A percentile compares a stretch with the other conserved stretches of the same genome.
These are phyloP conservation scores for Antheraea mylitta DNA, from an alignment of 1,140 invertebrate genomes.

Conservation along the genomic window DNA sequence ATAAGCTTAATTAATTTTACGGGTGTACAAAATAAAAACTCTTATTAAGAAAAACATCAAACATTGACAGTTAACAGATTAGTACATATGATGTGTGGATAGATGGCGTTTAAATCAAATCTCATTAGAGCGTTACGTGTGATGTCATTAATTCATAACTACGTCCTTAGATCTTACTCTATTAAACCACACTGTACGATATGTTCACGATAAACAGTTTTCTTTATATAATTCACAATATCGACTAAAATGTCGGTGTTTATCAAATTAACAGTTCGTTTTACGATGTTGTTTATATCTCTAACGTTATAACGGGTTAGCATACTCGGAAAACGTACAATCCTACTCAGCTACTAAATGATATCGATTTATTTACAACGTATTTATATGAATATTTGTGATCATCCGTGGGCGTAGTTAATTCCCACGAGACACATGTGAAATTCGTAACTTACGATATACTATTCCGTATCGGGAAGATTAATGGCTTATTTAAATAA, in stretches of 20 bases:
- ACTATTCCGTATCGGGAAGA: slow-evolving; percentile 10
- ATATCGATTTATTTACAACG: slow-evolving; percentile 54
- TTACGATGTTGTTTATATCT: slow-evolving; percentile 50
- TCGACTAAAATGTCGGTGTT: slow-evolving; percentile 37
- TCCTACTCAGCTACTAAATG: slow-evolving; percentile 37
- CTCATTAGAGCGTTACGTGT: no score
- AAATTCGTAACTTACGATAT: slow-evolving; percentile 17
- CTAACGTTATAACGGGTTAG: slow-evolving; percentile 36
- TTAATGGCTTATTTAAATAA: slow-evolving; percentile 15
- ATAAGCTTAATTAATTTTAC: no score
- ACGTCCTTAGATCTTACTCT: no score
- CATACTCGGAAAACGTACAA: slow-evolving; percentile 29
- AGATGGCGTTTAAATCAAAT: no score
- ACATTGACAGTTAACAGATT: no score
- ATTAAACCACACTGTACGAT: no score
- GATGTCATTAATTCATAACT: no score
- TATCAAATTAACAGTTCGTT: slow-evolving; percentile 39
- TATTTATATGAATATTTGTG: slow-evolving; percentile 49
- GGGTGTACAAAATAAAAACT: no score
- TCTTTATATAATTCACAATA: no score
- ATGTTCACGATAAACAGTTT: no score
- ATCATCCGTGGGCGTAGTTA: slow-evolving; percentile 41
- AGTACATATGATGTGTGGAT: no score
- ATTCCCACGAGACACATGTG: slow-evolving; percentile 39
- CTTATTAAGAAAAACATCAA: no score